Conservation (phyloP, 2,888 invertebrate genomes). For the Parnassius mnemosyne region DNA sequence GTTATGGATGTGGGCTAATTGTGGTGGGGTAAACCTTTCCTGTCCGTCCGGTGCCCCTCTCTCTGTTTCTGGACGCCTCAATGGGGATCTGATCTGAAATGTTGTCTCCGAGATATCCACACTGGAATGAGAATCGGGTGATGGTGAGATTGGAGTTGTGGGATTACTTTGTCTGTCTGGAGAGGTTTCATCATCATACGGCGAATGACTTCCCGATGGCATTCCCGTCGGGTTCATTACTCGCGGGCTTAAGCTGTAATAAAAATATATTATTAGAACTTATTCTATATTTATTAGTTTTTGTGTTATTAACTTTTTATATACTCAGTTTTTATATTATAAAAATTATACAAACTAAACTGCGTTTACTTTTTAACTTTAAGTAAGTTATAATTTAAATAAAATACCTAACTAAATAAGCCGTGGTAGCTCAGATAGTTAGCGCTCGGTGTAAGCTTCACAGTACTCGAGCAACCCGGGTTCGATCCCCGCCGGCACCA, state of each 20-base stretch:
- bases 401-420: too few relatives aligned
- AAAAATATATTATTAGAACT: not conserved
- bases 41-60: constrained; percentile 72
- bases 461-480: too few relatives aligned
- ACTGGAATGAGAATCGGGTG: constrained; percentile 55
- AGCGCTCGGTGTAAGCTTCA: too few relatives aligned
- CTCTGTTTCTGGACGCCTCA: constrained; percentile 52
- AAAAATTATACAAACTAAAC: too few relatives aligned
- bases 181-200: constrained; percentile 49
- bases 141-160: constrained; percentile 48
- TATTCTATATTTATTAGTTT: too few relatives aligned
- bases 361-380: too few relatives aligned
- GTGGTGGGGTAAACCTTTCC: constrained; percentile 68
- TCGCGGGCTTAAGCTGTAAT: constrained; percentile 52
- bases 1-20: constrained; percentile 43
- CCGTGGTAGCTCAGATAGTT: too few relatives aligned
- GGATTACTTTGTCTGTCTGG: constrained; percentile 41
- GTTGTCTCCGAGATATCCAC: constrained; percentile 46
- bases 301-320: too few relatives aligned
- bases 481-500: too few relatives aligned
- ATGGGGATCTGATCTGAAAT: constrained; percentile 40
- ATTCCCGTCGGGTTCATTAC: constrained; percentile 46
- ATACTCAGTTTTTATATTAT: too few relatives aligned
- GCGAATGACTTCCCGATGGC: constrained; percentile 45
- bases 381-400: too few relatives aligned